phyloP scores from a whole-genome alignment of 37 sponge, comb jelly and placozoan genomes.

The Oopsacas minuta region DNA sequence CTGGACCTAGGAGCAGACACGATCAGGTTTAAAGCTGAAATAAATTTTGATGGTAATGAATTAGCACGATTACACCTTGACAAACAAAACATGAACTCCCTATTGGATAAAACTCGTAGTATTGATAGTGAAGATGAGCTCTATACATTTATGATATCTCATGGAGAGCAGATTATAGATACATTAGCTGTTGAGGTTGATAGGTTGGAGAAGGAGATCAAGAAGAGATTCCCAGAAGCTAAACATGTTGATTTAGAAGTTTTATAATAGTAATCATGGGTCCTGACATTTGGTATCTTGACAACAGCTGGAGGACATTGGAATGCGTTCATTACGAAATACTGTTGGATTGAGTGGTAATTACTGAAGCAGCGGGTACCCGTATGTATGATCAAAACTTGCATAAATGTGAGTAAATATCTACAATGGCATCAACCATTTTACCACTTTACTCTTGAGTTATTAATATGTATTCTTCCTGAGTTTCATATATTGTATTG shows the following conservation, averaged over 20 bases:
- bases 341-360: background rate
- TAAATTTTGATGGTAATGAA: constrained; percentile 86
- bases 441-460: no score
- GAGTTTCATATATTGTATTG: no score
- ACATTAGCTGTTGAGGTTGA: constrained; percentile 69
- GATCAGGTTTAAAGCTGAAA: constrained; percentile 81
- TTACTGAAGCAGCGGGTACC: background rate
- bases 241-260: constrained; percentile 89
- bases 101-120: constrained; percentile 26
- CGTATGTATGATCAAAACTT: background rate
- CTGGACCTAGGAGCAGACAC: constrained; percentile 81
- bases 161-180: constrained; percentile 80
- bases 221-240: constrained; percentile 75
- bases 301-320: background rate
- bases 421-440: background rate
- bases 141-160: constrained; percentile 60
- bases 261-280: constrained; percentile 27
- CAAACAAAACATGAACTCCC: constrained; percentile 42
- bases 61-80: constrained; percentile 47
- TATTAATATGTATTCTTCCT: no score
- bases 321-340: background rate
- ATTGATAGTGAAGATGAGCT: constrained; percentile 47
- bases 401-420: no score
- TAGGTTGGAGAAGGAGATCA: constrained; percentile 65
- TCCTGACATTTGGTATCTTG: no score